Conservation (phyloP, 2,797 vertebrate genomes). For the Artibeus jamaicensis region DNA sequence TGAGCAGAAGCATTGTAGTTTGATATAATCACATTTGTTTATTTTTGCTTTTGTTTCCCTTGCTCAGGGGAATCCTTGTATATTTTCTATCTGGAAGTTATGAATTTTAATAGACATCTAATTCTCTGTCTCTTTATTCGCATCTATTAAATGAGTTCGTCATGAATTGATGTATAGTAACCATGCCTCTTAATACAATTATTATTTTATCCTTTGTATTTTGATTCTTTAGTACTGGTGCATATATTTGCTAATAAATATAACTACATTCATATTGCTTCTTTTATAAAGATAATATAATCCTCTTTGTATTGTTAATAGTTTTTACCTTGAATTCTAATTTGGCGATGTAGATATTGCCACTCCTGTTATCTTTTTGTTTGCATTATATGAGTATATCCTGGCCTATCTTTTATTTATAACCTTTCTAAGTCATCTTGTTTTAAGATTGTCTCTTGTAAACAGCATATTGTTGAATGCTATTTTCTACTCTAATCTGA, state of each 20-base stretch:
- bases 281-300: not conserved
- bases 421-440: constrained; percentile 71
- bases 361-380: constrained; percentile 51
- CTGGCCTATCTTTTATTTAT: constrained; percentile 70
- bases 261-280: not conserved
- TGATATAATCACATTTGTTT: not conserved
- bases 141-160: constrained; percentile 1
- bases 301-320: not conserved
- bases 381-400: constrained; percentile 42
- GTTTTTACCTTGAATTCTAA: constrained; percentile 42
- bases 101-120: constrained; percentile 31
- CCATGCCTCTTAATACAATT: not conserved
- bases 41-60: not conserved
- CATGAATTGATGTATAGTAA: not conserved
- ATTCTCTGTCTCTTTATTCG: not conserved
- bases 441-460: constrained; percentile 71
- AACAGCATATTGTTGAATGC: constrained; percentile 75
- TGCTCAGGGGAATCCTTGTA: not conserved
- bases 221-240: not conserved
- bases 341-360: constrained; percentile 32
- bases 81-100: not conserved
- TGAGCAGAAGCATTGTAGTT: not conserved
- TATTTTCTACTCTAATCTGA: constrained; percentile 68
- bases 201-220: not conserved
- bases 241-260: not conserved